Conservation (phyloP, 2,888 invertebrate genomes). For the Coelogynopora nodosa region DNA sequence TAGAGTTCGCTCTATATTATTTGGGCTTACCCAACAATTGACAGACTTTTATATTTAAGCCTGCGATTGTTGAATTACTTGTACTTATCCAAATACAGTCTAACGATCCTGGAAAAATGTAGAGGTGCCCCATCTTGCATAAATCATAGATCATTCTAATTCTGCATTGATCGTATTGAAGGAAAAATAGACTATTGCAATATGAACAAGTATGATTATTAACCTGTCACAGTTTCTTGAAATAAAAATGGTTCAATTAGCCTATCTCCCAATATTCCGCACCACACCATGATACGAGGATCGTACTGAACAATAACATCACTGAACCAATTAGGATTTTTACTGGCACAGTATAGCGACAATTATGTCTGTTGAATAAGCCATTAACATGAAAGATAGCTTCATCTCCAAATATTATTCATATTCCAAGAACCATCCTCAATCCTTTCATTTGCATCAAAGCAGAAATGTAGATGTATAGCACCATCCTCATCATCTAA, state of each 20-base stretch:
- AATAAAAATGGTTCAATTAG: slow-evolving; percentile 44
- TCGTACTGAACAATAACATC: slow-evolving; percentile 37
- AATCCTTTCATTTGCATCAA: neutral
- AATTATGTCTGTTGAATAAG: slow-evolving; percentile 38
- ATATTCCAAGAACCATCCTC: neutral
- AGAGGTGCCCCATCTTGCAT: slow-evolving; percentile 41
- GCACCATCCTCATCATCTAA: neutral
- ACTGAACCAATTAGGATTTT: slow-evolving; percentile 20
- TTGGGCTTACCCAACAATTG: too few species aligned
- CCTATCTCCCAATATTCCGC: slow-evolving; percentile 31
- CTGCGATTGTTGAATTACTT: too few species aligned
- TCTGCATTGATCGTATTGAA: neutral
- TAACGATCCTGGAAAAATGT: too few species aligned
- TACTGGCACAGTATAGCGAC: slow-evolving; percentile 20
- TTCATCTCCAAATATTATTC: slow-evolving; percentile 37
- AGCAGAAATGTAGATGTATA: neutral
- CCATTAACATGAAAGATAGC: slow-evolving; percentile 43
- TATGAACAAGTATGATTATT: slow-evolving; percentile 37
- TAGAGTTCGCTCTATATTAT: too few species aligned
- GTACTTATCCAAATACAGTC: too few species aligned
- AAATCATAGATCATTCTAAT: slow-evolving; percentile 13
- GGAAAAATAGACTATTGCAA: slow-evolving; percentile 33
- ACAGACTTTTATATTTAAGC: too few species aligned
- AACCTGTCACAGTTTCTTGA: slow-evolving; percentile 36
- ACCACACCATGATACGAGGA: slow-evolving; percentile 37